Evolutionary conservation across 2,888 invertebrate species (phyloP).

Genomic region (Imbricaverruca yamaguchii): DNA sequence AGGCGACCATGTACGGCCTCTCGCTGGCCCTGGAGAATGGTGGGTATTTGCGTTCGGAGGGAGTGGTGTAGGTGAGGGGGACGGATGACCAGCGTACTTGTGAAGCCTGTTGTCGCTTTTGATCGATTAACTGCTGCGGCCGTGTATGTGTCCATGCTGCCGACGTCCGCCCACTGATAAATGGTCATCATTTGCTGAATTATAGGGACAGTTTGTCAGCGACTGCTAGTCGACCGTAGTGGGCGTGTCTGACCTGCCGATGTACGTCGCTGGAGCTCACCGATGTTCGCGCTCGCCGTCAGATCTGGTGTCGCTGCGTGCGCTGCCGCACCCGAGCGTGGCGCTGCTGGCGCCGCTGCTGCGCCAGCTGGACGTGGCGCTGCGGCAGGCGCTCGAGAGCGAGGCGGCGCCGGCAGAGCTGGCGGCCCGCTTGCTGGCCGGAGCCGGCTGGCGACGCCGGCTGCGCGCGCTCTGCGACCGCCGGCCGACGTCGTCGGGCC

Average conservation of each 20-base stretch:
- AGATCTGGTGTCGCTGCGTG: neutral
- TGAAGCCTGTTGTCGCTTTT: too few relatives aligned
- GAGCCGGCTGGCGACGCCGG: neutral
- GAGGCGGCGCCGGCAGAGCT: neutral
- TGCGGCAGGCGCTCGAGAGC: neutral
- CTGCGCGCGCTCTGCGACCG: neutral
- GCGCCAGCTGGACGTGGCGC: neutral
- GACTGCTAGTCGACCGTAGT: too few relatives aligned
- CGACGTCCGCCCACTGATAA: too few relatives aligned
- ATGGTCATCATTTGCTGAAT: too few relatives aligned
- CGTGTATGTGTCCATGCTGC: too few relatives aligned
- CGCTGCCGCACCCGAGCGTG: constrained; percentile 9
- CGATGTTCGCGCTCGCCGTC: neutral
- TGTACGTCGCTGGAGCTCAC: too few relatives aligned
- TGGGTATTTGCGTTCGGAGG: neutral
- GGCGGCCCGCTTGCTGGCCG: neutral
- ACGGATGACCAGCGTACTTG: too few relatives aligned
- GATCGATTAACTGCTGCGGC: too few relatives aligned
- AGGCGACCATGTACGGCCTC: neutral
- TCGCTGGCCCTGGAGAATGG: neutral
- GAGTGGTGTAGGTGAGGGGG: too few relatives aligned
- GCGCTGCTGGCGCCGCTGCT: constrained; percentile 8
- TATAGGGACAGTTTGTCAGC: too few relatives aligned
- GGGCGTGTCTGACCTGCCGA: too few relatives aligned
- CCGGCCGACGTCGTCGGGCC: neutral